These are phyloP conservation scores for Zootermopsis nevadensis DNA, from an alignment of 2,888 invertebrate genomes.

Conservation along the genomic window DNA sequence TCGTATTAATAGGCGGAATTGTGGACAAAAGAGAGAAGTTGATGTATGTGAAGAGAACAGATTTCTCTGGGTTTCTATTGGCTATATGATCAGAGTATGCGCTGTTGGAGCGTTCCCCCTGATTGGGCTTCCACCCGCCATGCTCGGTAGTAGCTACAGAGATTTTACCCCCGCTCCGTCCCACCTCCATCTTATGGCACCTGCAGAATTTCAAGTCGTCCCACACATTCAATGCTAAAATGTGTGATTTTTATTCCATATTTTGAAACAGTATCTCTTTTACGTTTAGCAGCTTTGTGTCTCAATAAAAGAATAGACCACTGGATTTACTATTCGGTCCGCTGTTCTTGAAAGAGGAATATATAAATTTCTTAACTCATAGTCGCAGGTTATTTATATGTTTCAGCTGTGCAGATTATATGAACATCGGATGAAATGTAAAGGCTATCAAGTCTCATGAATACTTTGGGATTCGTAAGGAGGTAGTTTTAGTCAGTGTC, in stretches of 20 bases:
- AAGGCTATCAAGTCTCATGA: no score
- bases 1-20: background rate
- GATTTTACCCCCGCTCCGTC: background rate
- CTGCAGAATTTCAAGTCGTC: conserved; percentile 8
- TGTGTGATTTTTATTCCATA: background rate
- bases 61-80: conserved; percentile 28
- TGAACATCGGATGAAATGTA: no score
- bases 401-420: no score
- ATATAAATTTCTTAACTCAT: no score
- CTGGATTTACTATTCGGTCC: no score
- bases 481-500: no score
- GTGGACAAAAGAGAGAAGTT: background rate
- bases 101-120: conserved; percentile 42
- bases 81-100: conserved; percentile 38
- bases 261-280: background rate
- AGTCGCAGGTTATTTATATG: no score
- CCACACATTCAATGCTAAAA: background rate
- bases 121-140: conserved; percentile 49
- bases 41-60: background rate
- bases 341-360: no score
- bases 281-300: background rate
- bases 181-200: background rate
- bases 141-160: conserved; percentile 33
- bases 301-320: no score
- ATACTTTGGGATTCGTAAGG: no score